Conservation (phyloP, 2,113 vertebrate species). For the Gobiocypris rarus region DNA sequence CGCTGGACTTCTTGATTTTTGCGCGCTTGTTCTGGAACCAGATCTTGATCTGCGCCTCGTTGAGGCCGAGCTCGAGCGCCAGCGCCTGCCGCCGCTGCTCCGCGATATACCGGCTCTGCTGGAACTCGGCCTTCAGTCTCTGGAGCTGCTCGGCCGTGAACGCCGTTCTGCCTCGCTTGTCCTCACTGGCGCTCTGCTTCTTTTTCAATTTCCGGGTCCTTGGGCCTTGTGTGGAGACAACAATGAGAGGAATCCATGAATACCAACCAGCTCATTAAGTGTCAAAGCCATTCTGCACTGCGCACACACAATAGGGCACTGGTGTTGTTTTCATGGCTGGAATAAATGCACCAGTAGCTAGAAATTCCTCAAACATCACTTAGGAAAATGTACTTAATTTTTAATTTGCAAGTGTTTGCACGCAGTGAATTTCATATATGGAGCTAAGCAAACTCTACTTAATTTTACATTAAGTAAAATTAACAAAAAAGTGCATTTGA, state of each 20-base stretch:
- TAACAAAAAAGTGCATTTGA: too few relatives aligned
- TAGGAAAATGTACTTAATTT: too few relatives aligned
- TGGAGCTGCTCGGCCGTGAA: slow-evolving; percentile 89
- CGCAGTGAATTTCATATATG: too few relatives aligned
- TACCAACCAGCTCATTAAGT: slow-evolving; percentile 58
- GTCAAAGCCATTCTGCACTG: neutral
- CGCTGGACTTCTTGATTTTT: slow-evolving; percentile 86
- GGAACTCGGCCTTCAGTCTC: slow-evolving; percentile 84
- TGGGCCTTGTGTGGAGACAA: slow-evolving; percentile 82
- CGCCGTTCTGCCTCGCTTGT: slow-evolving; percentile 86
- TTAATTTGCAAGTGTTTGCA: too few relatives aligned
- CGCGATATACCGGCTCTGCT: slow-evolving; percentile 86
- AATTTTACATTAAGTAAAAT: too few relatives aligned
- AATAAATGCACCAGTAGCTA: too few relatives aligned
- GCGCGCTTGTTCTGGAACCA: slow-evolving; percentile 91
- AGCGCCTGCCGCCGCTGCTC: slow-evolving; percentile 84
- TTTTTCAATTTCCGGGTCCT: slow-evolving; percentile 93
- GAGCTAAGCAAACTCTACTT: too few relatives aligned
- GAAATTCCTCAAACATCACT: too few relatives aligned
- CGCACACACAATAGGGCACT: neutral
- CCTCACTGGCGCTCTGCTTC: slow-evolving; percentile 84
- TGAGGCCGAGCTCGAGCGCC: slow-evolving; percentile 84
- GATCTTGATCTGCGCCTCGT: slow-evolving; percentile 62
- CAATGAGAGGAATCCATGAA: slow-evolving; percentile 66
- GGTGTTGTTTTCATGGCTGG: neutral